Evolutionary conservation across 2,113 vertebrate species (phyloP), one percentile per base, ranked within the genome.

Genomic region (Oreotrochilus melanogaster): DNA sequence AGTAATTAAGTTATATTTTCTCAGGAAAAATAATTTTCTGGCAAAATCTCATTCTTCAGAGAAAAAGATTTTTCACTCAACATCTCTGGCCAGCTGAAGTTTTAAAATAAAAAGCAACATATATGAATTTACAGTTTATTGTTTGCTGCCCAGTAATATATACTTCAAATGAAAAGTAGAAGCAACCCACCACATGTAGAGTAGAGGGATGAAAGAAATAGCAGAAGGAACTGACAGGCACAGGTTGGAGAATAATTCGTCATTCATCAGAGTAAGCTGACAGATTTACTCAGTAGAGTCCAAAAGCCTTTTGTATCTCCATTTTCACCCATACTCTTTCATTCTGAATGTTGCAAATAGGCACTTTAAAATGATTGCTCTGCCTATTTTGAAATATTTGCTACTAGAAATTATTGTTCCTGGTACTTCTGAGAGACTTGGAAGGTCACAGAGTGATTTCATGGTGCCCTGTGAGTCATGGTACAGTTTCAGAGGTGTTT

Each of bases 371-470:
- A 86, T 88, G 84, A 86, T 43, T 88, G 17, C n/a, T 53, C 18
- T 80, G 74, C 19, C 43, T 92, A 25, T 83, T 83, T 90, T 80
- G n/a, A 94, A 81, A 73, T 78, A 89, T 60, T 39, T 69, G 9
- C 25, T 66, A 18, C 47, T 47, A 75, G 74, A 81, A 90, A 92
- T 93, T 70, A 85, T 73, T 86, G 64, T 88, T 93, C 30, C 71
- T 78, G 15, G 18, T 58, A 88, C 22, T 83, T 78, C 24, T 30
- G 51, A 90, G 78, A 89, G 65, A 53, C 64, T 78, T 80, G 35
- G 53, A 93, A 92, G 85, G 79, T 88, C 90, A 81, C 4, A 21
- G 61, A 78, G 48, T 72, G 82, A 60, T 92, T 92, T 96, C 69
- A n/a, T 48, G 30, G 48, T 92, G 79, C 39, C 73, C 37, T 35